phyloP scores from a whole-genome alignment of 2,888 invertebrate species.

The Resseliella maxima region DNA sequence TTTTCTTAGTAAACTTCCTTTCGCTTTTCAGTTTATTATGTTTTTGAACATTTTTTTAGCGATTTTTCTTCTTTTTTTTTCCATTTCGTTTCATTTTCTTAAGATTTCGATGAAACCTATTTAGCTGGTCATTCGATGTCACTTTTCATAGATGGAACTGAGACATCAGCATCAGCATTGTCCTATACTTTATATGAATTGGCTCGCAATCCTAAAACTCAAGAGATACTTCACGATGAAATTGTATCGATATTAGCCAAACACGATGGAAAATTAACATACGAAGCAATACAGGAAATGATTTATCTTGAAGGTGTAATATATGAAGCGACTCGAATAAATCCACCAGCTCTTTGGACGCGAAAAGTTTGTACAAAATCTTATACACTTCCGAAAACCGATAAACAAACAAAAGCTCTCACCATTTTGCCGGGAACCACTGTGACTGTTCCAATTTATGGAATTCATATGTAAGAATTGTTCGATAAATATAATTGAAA shows the following conservation, averaged over 20 bases:
- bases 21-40: neutral
- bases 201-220: conserved; percentile 70
- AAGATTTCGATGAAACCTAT: conserved; percentile 67
- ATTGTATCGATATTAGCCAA: too few species aligned
- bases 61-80: neutral
- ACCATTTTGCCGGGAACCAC: conserved; percentile 63
- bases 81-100: too few species aligned
- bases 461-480: conserved; percentile 63
- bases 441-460: conserved; percentile 63
- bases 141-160: conserved; percentile 73
- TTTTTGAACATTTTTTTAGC: neutral
- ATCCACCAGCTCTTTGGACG: conserved; percentile 60
- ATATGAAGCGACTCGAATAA: conserved; percentile 61
- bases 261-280: too few species aligned
- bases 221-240: conserved; percentile 69
- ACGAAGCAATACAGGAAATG: conserved; percentile 71
- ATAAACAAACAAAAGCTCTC: conserved; percentile 57
- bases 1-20: conserved; percentile 61
- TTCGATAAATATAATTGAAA: neutral
- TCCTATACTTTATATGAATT: conserved; percentile 70
- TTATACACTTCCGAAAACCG: neutral
- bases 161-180: conserved; percentile 71
- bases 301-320: conserved; percentile 71
- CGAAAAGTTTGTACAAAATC: conserved; percentile 58
- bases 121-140: conserved; percentile 71